These are phyloP conservation scores for Esox lucius DNA, from an alignment of 2,797 vertebrate genomes.

Conservation along the genomic window DNA sequence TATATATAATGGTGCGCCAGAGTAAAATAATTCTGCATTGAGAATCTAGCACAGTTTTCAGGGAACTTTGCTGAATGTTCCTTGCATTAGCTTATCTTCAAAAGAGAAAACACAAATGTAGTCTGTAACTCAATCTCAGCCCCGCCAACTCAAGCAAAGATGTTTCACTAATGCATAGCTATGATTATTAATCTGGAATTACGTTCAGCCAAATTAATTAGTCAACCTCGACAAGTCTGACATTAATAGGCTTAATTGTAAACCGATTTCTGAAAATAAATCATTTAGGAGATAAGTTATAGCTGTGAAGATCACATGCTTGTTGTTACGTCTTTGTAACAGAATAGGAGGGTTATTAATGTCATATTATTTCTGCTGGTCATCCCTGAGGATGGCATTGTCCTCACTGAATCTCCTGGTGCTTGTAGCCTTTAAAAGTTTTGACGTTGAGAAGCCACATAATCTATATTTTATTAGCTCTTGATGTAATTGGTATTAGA, in stretches of 20 bases:
- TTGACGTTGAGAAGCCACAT: constrained; percentile 67
- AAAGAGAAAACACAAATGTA: constrained; percentile 59
- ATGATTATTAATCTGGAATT: constrained; percentile 56
- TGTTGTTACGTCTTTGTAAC: constrained; percentile 27
- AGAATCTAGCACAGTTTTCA: background rate
- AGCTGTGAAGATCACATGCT: constrained; percentile 56
- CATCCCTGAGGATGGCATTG: constrained; percentile 48
- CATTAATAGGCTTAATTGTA: constrained; percentile 52
- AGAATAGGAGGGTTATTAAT: constrained; percentile 17
- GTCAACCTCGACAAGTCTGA: constrained; percentile 47
- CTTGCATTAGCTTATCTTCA: background rate
- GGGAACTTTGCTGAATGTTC: background rate
- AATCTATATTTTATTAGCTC: constrained; percentile 79
- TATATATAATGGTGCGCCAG: background rate
- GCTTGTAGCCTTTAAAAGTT: constrained; percentile 60
- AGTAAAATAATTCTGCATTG: background rate
- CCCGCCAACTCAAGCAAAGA: constrained; percentile 46
- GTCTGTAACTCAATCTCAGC: constrained; percentile 39
- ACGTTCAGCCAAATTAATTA: constrained; percentile 53
- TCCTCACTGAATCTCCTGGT: constrained; percentile 35
- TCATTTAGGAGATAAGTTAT: background rate
- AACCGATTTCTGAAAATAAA: constrained; percentile 35
- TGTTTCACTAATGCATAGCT: constrained; percentile 57
- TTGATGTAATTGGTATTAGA: constrained; percentile 74
- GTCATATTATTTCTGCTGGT: constrained; percentile 48